Percentiles rank a stretch among this genome's conserved stretches.
Conservation (phyloP, 92 coral and sea anemone species). For the Paramuricea clavata region DNA sequence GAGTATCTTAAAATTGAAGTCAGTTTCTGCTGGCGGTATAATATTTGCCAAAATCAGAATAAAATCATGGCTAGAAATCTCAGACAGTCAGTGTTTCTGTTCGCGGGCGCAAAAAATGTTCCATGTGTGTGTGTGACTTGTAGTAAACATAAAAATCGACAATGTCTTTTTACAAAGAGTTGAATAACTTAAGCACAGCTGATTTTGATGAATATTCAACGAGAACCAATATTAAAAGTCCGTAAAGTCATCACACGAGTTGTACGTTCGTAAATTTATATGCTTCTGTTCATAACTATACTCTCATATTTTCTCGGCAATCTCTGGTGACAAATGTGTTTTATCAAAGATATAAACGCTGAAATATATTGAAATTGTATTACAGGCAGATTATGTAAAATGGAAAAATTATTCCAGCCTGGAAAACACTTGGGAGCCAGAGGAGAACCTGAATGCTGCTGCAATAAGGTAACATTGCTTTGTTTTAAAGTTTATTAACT, state of each 20-base stretch:
- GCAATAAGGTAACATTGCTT: background rate
- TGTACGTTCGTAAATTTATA: background rate
- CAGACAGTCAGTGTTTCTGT: background rate
- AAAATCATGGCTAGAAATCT: constrained; percentile 1
- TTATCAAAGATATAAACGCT: background rate
- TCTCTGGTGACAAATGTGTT: background rate
- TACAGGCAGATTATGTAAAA: background rate
- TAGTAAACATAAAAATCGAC: background rate
- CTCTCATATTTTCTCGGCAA: background rate
- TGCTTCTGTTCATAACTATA: background rate
- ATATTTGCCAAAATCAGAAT: too few species aligned
- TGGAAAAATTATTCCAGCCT: background rate
- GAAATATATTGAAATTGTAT: background rate
- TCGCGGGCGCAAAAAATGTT: background rate
- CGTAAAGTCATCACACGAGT: background rate
- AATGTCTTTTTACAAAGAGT: constrained; percentile 16
- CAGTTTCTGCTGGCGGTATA: too few species aligned
- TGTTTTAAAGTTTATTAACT: background rate
- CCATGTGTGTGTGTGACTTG: background rate
- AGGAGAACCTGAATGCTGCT: background rate
- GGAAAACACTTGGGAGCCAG: constrained; percentile 18
- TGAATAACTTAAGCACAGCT: background rate
- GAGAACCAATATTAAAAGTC: background rate
- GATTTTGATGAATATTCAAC: background rate
- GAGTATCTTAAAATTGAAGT: too few species aligned